Percentiles rank a stretch among this genome's conserved stretches.
These are phyloP conservation scores for Oreortyx pictus DNA, from an alignment of 2,797 vertebrate species.

Conservation along the genomic window DNA sequence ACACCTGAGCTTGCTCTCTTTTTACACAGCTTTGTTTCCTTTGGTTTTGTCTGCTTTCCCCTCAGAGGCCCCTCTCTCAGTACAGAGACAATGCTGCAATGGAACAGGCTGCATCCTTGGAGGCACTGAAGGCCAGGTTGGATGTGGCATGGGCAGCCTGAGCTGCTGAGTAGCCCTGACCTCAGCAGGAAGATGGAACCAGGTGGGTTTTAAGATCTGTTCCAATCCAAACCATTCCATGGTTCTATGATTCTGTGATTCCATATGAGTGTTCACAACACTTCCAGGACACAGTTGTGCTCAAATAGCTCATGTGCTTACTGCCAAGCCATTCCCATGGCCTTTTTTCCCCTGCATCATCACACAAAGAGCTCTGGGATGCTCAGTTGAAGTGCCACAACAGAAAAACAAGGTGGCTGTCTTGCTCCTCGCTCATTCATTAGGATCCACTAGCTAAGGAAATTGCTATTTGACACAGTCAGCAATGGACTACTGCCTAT, in stretches of 20 bases:
- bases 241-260: too few species aligned
- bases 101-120: neutral
- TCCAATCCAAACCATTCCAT: too few species aligned
- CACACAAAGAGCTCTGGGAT: neutral
- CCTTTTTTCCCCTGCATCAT: neutral
- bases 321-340: fast-evolving
- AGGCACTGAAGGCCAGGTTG: too few species aligned
- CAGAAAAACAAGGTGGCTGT: too few species aligned
- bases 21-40: neutral
- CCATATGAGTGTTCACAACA: neutral
- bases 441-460: neutral
- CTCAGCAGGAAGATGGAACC: too few species aligned
- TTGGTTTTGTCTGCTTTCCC: neutral
- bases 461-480: neutral
- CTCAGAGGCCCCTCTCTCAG: fast-evolving
- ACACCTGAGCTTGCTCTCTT: neutral
- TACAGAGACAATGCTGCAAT: fast-evolving
- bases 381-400: neutral
- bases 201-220: too few species aligned
- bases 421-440: neutral
- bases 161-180: too few species aligned
- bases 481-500: neutral
- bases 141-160: too few species aligned
- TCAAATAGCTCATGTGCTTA: neutral
- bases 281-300: neutral